Evolutionary conservation across 2,113 vertebrate species (phyloP), one percentile per base, ranked within the genome.

Genomic region (Centrocercus urophasianus): DNA sequence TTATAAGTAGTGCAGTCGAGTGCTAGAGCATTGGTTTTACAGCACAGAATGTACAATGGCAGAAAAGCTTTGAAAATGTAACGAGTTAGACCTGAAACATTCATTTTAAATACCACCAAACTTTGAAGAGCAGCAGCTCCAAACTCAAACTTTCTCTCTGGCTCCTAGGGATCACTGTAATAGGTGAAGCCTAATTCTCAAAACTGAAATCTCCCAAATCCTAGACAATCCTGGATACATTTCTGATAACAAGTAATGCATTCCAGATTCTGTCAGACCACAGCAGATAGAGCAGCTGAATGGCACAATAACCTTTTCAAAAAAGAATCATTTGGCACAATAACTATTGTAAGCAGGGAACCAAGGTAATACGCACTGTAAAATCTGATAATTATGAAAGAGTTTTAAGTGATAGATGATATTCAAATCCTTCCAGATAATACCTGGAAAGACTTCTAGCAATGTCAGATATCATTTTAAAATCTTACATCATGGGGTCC

Each of bases 1-100:
- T 84, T 95, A 91, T 93, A 95, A 96, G 94, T 67, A 95, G 89
- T 73, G 59, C 93, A 95, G 84, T 87, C 2, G 59, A 94, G 94
- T 93, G 93, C 71, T 93, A 70, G 79, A 91, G 75, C 75, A 60
- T 59, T 92, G 66, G 87, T 95, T 83, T 94, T 95, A 95, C 34
- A 95, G 91, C 79, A 96, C 85, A 78, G 91, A 93, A 93, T 93
- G 88, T 95, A 93, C 82, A 93, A 94, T 77, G 80, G 80, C 48
- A 94, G 77, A 67, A 82, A 94, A 92, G 86, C 83, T 94, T 63
- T 86, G 77, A 86, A 96, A 94, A 52, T 95, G 90, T 93, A 96
- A 93, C 91, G 91, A 95, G 88, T 76, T 92, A 95, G 86, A 77
- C 83, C 91, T 82, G 76, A 92, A 94, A 94, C 45, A 80, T 65